Evolutionary conservation across 2,113 vertebrate species (phyloP).

Genomic region (Heliornis fulica): DNA sequence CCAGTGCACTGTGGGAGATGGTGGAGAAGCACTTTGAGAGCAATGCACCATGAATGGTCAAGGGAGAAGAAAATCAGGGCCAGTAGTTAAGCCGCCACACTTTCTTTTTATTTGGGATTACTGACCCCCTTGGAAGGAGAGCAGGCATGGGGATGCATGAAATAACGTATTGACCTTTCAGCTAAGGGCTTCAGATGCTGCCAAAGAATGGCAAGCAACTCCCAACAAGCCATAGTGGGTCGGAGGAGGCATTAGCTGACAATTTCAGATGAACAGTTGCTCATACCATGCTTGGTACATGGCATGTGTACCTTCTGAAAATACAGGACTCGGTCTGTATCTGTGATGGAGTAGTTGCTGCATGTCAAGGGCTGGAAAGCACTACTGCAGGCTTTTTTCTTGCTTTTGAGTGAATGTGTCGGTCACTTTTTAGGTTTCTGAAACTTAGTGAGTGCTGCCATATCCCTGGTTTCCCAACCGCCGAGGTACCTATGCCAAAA

Average conservation of each 20-base stretch:
- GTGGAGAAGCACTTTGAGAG: background rate
- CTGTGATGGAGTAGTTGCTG: constrained; percentile 62
- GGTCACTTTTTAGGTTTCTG: constrained; percentile 1
- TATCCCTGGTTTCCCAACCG: constrained; percentile 23
- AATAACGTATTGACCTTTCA: background rate
- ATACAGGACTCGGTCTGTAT: constrained; percentile 74
- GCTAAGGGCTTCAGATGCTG: constrained; percentile 34
- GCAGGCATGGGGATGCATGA: constrained; percentile 2
- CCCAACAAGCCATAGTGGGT: constrained; percentile 20
- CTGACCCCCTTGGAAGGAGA: constrained; percentile 35
- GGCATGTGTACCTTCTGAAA: constrained; percentile 68
- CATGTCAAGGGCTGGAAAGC: background rate
- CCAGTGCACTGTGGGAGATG: background rate
- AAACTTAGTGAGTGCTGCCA: background rate
- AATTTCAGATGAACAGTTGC: constrained; percentile 13
- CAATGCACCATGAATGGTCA: background rate
- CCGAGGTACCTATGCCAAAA: background rate
- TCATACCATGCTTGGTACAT: constrained; percentile 44
- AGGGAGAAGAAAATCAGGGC: background rate
- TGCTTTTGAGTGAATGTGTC: constrained; percentile 14
- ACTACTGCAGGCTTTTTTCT: background rate
- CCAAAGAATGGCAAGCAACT: constrained; percentile 13
- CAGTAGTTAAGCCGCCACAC: background rate
- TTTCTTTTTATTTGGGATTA: constrained; percentile 8
- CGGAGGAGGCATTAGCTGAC: constrained; percentile 37